A percentile compares a stretch with the other conserved stretches of the same genome.
Evolutionary conservation across 2,888 invertebrate species (phyloP).

Genomic region (Eupithecia insigniata): DNA sequence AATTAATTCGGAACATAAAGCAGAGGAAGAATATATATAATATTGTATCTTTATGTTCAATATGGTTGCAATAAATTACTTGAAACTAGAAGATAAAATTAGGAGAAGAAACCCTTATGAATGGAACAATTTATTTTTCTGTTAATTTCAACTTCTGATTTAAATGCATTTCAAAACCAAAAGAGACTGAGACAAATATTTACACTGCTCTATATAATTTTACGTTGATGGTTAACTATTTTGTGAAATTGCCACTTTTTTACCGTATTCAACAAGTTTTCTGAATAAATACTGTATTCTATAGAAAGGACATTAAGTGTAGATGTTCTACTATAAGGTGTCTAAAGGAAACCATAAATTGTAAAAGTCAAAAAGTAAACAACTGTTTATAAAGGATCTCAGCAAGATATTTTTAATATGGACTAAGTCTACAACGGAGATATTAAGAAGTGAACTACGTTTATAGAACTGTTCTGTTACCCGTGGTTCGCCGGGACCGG

Average conservation of each 20-base stretch:
- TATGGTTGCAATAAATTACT: too few relatives aligned
- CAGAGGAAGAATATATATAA: too few relatives aligned
- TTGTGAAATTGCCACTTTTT: background rate
- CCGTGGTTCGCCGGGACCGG: constrained; percentile 56
- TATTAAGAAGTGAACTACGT: background rate
- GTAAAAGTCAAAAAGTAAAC: background rate
- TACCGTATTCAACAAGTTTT: background rate
- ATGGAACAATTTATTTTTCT: background rate
- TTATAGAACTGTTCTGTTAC: background rate
- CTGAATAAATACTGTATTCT: background rate
- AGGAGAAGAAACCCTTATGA: background rate
- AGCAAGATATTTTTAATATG: background rate
- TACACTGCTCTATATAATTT: background rate
- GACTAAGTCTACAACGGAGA: background rate
- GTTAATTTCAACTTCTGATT: background rate
- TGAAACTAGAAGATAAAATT: too few relatives aligned
- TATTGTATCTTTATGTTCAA: too few relatives aligned
- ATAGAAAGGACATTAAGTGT: background rate
- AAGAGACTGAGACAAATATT: background rate
- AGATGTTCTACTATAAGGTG: too few relatives aligned
- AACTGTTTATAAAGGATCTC: background rate
- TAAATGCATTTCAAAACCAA: background rate
- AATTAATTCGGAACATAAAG: background rate
- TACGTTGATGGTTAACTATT: background rate
- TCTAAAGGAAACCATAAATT: background rate